Conservation (phyloP, 2,888 invertebrate genomes). For the Microctonus aethiopoides region DNA sequence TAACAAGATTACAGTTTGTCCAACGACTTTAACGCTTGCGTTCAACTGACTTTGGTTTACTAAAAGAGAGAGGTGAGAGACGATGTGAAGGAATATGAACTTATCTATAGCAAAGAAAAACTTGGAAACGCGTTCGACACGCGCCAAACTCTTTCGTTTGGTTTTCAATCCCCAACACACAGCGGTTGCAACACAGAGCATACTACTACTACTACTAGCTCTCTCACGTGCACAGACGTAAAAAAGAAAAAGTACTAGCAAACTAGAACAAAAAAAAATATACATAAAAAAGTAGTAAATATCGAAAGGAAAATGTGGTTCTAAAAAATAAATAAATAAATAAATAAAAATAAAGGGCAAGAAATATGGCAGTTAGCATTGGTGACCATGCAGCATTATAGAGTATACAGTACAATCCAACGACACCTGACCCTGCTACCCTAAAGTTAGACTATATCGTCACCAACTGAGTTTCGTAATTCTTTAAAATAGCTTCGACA, state of each 20-base stretch:
- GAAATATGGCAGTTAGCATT: constrained; percentile 31
- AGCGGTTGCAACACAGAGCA: background rate
- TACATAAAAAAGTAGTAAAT: too few species aligned
- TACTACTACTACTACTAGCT: background rate
- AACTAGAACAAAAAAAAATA: too few species aligned
- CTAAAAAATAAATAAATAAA: constrained; percentile 4
- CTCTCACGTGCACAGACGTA: background rate
- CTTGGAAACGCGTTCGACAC: constrained; percentile 34
- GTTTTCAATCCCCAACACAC: constrained; percentile 11
- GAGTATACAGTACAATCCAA: constrained; percentile 6
- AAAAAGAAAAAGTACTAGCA: background rate
- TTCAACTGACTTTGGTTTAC: constrained; percentile 28
- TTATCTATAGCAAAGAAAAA: background rate
- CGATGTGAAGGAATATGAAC: background rate
- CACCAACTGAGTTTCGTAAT: constrained; percentile 32
- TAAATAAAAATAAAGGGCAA: background rate
- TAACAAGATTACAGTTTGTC: constrained; percentile 31
- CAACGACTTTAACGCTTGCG: constrained; percentile 29
- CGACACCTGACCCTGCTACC: constrained; percentile 26
- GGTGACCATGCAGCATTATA: constrained; percentile 6
- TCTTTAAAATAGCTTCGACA: constrained; percentile 38
- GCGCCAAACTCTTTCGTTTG: constrained; percentile 34
- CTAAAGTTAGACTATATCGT: constrained; percentile 20
- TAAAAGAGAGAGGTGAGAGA: constrained; percentile 9
- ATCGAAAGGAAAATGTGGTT: too few species aligned